These are phyloP conservation scores for Oryctes rhinoceros DNA, from an alignment of 1,140 invertebrate species.

Conservation along the genomic window DNA sequence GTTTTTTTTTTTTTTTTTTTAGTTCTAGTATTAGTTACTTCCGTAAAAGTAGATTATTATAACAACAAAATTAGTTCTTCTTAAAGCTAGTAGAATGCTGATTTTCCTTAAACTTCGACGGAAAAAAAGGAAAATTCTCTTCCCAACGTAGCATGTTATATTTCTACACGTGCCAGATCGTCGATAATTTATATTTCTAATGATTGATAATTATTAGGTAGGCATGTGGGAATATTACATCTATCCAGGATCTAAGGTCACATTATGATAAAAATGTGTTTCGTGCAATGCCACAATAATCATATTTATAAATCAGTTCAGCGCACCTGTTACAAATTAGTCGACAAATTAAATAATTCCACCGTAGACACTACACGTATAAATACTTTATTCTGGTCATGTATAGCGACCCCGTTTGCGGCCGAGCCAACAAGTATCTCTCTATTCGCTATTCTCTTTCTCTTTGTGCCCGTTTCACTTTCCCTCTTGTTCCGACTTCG, in stretches of 20 bases:
- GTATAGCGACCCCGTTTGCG: background rate
- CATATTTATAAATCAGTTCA: conserved; percentile 1
- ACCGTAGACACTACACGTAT: conserved; percentile 1
- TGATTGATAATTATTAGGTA: no score
- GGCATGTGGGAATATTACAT: no score
- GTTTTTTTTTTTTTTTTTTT: no score
- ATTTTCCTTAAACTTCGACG: background rate
- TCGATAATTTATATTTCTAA: no score
- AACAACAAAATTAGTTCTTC: no score
- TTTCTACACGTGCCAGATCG: background rate
- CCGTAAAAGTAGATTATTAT: no score
- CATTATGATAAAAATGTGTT: background rate
- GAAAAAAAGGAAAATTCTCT: no score
- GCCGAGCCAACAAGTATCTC: background rate
- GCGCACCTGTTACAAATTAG: conserved; percentile 17
- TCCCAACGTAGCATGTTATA: no score
- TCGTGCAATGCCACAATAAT: conserved; percentile 7
- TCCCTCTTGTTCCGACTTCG: conserved; percentile 17
- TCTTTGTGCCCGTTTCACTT: background rate
- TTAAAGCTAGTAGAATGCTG: no score
- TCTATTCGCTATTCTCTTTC: conserved; percentile 21
- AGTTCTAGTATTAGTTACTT: no score
- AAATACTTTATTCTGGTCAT: conserved; percentile 27
- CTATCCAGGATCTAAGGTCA: no score
- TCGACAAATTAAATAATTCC: conserved; percentile 15